Evolutionary conservation across 1,140 invertebrate species (phyloP), one percentile per base, ranked within the genome.

Genomic region (Leptinotarsa texana): DNA sequence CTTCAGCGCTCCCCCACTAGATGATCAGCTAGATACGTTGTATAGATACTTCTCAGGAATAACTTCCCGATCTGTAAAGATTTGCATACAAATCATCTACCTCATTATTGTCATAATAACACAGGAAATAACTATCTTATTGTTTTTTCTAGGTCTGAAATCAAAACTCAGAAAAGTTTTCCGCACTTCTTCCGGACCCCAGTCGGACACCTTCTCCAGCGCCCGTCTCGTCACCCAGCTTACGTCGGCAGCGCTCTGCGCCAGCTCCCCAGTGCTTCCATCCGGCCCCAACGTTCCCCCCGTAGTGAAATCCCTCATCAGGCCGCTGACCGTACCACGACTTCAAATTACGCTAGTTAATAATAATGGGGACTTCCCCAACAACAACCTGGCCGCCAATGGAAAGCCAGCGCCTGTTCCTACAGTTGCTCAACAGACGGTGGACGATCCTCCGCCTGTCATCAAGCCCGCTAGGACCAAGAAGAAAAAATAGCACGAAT

Each of bases 241-340:
- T 17, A 91, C 90, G 4, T 88, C 87, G 49, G 90, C 90, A 0
- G 90, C 90, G 1, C 84, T 91, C 4, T 91, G 90, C 81, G 90
- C 89, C 4, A 89, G 89, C 74, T 88, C 89, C 67, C 89, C 90
- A 0, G 89, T 89, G 8, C 84, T 91, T 65, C 90, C 90, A 17
- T 84, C 87, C 73, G 80, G 81, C 27, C 81, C 84, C 33, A 82
- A 81, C 8, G 85, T 87, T 2, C 87, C 89, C 22, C 87, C 88
- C 3, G 86, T 87, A 33, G 87, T 89, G 4, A 90, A 89, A 79
- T 89, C 87, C 65, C 83, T 90, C 4, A 85, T 89, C 3, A 85
- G 89, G 51, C 90, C 89, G 2, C 78, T 91, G 42, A 89, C 87
- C 48, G 89, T 92, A 6, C 90, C 90, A 15, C 86, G 88, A 67